Conservation (phyloP, 2,113 vertebrate species). For the Coracopsis vasa region DNA sequence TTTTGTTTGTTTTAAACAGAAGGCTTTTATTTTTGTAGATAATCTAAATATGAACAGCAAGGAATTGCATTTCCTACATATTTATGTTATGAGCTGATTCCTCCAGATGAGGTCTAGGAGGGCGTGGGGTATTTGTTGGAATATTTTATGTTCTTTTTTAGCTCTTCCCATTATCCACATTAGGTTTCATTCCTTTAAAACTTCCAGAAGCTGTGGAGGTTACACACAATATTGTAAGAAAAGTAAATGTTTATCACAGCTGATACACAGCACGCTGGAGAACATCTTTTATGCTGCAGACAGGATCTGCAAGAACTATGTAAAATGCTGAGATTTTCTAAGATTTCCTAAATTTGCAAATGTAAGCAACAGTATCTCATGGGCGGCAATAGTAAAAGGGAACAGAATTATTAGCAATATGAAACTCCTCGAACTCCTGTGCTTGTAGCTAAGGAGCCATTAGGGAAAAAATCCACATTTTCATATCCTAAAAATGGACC, state of each 20-base stretch:
- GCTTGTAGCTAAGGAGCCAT: background rate
- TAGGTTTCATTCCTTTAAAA: background rate
- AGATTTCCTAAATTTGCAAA: background rate
- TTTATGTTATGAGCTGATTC: background rate
- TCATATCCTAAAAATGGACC: background rate
- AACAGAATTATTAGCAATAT: background rate
- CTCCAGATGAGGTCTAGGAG: background rate
- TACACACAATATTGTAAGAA: background rate
- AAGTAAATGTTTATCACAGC: background rate
- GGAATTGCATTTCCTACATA: background rate
- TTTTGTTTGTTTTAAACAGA: background rate
- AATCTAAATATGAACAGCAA: background rate
- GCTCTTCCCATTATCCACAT: background rate
- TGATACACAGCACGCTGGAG: background rate
- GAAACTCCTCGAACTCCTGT: background rate
- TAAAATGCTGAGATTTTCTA: background rate
- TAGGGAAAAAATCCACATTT: background rate
- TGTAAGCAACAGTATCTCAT: background rate
- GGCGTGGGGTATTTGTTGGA: background rate
- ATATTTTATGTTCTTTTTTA: background rate
- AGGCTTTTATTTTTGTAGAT: background rate
- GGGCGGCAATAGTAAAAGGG: background rate
- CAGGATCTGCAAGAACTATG: background rate
- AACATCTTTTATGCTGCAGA: background rate
- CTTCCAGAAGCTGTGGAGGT: background rate